These are phyloP conservation scores for Tinamus guttatus DNA, from an alignment of 2,113 vertebrate species.

Conservation along the genomic window DNA sequence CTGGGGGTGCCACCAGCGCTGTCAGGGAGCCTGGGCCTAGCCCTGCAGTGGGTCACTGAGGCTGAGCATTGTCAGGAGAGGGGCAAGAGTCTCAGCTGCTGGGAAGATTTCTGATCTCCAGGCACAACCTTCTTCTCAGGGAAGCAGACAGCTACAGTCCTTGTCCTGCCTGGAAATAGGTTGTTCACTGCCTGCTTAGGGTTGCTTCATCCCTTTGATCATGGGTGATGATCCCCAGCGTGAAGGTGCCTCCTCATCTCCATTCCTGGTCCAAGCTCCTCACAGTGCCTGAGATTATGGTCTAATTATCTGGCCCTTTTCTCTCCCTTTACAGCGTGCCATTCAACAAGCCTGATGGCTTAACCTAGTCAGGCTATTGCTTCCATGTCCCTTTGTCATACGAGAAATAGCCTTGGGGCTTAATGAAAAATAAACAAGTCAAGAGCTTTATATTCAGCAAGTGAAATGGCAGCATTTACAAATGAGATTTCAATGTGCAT, in stretches of 20 bases:
- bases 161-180: neutral
- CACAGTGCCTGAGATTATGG: neutral
- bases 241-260: neutral
- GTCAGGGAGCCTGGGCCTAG: neutral
- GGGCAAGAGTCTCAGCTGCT: neutral
- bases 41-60: neutral
- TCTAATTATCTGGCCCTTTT: neutral
- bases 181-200: neutral
- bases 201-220: neutral
- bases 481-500: neutral
- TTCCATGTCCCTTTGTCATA: neutral
- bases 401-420: neutral
- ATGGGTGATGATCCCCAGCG: neutral
- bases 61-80: neutral
- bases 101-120: neutral
- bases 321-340: neutral
- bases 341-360: neutral
- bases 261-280: fast-evolving
- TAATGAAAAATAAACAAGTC: slow-evolving; percentile 54
- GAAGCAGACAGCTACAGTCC: neutral
- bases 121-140: neutral
- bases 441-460: neutral
- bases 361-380: neutral
- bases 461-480: neutral
- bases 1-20: neutral